Evolutionary conservation across 2,888 invertebrate species (phyloP).

Genomic region (Nomada fucata): DNA sequence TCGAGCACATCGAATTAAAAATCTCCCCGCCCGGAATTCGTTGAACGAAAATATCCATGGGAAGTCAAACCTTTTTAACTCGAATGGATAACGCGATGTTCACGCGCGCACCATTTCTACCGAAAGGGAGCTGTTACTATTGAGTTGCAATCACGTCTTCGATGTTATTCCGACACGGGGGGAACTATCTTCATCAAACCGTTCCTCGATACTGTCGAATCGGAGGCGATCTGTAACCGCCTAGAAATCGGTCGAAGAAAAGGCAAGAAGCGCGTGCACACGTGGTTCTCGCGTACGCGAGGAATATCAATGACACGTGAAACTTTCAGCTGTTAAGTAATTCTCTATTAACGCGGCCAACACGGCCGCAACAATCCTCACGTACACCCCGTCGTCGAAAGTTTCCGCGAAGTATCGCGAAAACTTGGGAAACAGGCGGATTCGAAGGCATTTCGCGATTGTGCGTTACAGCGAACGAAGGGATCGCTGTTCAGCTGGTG

Average conservation of each 20-base stretch:
- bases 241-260: constrained; percentile 62
- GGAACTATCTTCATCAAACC: constrained; percentile 7
- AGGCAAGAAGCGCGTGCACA: constrained; percentile 35
- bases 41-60: background rate
- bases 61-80: background rate
- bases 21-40: too few species aligned
- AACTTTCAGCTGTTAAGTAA: constrained; percentile 79
- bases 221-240: background rate
- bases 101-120: background rate
- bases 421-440: background rate
- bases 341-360: constrained; percentile 55
- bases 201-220: constrained; percentile 34
- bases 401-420: constrained; percentile 9
- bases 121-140: too few species aligned
- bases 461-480: too few species aligned
- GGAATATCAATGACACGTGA: constrained; percentile 75
- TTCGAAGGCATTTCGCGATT: too few species aligned
- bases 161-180: background rate
- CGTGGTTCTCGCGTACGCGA: constrained; percentile 58
- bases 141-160: background rate
- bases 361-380: constrained; percentile 37
- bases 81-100: background rate
- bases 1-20: too few species aligned
- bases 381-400: constrained; percentile 38
- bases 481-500: too few species aligned